phyloP scores from a whole-genome alignment of 2,797 vertebrate genomes.

The Acrossocheilus wenchowensis region DNA sequence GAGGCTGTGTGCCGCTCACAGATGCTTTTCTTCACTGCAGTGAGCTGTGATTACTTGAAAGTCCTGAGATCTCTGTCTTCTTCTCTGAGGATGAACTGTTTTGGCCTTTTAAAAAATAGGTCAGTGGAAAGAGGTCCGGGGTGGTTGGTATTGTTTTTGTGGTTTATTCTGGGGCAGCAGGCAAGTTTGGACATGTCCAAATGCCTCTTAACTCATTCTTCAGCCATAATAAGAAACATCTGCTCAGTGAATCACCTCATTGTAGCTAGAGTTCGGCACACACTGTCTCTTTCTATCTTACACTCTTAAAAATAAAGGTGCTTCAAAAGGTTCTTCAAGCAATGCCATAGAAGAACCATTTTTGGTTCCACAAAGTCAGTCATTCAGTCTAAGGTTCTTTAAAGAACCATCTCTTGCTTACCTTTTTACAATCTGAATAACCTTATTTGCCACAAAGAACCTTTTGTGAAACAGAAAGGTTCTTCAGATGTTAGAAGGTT shows the following conservation, averaged over 20 bases:
- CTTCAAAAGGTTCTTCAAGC: no score
- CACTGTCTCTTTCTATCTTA: slow-evolving; percentile 20
- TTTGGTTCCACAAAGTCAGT: no score
- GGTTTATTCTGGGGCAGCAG: slow-evolving; percentile 75
- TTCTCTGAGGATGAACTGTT: slow-evolving; percentile 54
- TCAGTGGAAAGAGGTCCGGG: slow-evolving; percentile 77
- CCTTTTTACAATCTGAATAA: no score
- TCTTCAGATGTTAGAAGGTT: no score
- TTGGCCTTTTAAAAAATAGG: slow-evolving; percentile 75
- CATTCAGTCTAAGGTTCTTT: no score
- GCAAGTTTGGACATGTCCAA: slow-evolving; percentile 74
- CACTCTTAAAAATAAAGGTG: no score
- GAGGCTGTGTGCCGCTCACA: neutral
- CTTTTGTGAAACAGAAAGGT: no score
- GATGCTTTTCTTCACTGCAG: neutral
- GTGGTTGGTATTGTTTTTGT: slow-evolving; percentile 75
- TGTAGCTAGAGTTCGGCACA: slow-evolving; percentile 71
- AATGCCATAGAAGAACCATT: no score
- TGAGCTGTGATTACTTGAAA: slow-evolving; percentile 15
- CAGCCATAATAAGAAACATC: slow-evolving; percentile 80
- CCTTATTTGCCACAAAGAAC: no score
- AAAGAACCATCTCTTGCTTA: no score
- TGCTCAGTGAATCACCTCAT: slow-evolving; percentile 84
- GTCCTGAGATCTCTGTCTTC: slow-evolving; percentile 38
- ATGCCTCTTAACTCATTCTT: slow-evolving; percentile 72